A percentile compares a stretch with the other conserved stretches of the same genome.
Evolutionary conservation across 1,140 invertebrate genomes (phyloP).

Genomic region (Venturia canescens): DNA sequence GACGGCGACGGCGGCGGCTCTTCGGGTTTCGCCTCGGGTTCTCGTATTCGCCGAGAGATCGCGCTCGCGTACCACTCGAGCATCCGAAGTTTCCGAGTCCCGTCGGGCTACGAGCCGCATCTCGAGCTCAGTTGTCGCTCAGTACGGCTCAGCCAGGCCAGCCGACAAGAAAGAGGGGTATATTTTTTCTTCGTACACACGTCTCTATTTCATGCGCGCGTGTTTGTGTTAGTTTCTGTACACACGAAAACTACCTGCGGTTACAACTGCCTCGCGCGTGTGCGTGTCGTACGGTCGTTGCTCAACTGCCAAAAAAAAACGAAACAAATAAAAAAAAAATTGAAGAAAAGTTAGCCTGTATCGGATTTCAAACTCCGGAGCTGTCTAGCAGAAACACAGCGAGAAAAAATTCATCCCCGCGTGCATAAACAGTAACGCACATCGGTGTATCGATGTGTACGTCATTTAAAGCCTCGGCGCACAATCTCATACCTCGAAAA

Average conservation of each 20-base stretch:
- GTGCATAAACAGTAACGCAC: background rate
- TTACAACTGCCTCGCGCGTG: conserved; percentile 42
- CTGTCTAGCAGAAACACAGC: no score
- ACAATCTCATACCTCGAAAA: conserved; percentile 31
- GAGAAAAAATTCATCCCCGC: background rate
- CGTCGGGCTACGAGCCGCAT: conserved; percentile 65
- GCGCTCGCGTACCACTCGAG: conserved; percentile 68
- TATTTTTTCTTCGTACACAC: conserved; percentile 51
- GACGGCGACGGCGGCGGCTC: conserved; percentile 41
- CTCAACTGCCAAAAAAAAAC: background rate
- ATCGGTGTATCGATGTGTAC: background rate
- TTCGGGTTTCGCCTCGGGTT: conserved; percentile 63
- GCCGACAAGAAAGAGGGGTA: conserved; percentile 70
- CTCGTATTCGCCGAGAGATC: conserved; percentile 71
- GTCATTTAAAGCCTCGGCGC: conserved; percentile 21
- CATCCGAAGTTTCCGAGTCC: conserved; percentile 52
- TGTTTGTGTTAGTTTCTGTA: conserved; percentile 48
- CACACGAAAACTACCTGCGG: conserved; percentile 56
- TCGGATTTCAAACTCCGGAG: no score
- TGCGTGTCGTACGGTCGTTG: conserved; percentile 33
- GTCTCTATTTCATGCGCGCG: conserved; percentile 61
- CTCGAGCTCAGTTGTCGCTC: conserved; percentile 76
- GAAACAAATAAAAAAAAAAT: background rate
- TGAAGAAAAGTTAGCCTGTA: no score
- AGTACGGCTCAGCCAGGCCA: conserved; percentile 76